Conservation (phyloP, 2,113 vertebrate genomes). For the Chionis minor region DNA sequence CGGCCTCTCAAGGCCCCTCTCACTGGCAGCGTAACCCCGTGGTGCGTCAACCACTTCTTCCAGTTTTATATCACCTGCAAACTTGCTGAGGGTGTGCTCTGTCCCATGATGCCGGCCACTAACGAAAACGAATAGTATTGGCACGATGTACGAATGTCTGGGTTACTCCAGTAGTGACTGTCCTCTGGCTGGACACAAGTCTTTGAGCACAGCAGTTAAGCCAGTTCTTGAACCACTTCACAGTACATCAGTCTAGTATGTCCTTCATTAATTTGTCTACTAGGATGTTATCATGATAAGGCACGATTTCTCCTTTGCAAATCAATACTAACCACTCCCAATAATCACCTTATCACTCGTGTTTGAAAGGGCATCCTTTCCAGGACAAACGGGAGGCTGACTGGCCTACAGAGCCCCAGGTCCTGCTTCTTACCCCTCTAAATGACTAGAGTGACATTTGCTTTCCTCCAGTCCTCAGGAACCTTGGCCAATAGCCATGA, state of each 20-base stretch:
- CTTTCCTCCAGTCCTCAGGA: background rate
- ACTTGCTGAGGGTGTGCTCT: background rate
- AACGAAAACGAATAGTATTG: background rate
- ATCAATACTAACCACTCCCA: background rate
- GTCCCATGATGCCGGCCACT: background rate
- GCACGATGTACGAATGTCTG: background rate
- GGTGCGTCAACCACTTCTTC: background rate
- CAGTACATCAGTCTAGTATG: background rate
- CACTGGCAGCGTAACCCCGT: background rate
- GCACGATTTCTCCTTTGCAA: background rate
- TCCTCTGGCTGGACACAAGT: background rate
- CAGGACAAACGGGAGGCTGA: background rate
- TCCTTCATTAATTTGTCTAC: background rate
- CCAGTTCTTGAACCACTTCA: background rate
- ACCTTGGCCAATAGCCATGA: background rate
- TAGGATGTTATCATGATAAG: background rate
- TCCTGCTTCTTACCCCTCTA: background rate
- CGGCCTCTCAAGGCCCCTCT: background rate
- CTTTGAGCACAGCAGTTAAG: background rate
- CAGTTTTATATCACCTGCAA: background rate
- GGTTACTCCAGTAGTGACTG: background rate
- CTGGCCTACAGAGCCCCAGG: background rate
- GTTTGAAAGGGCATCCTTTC: background rate
- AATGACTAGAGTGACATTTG: background rate
- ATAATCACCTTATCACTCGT: background rate